These are phyloP conservation scores for Phainopepla nitens DNA, from an alignment of 2,113 vertebrate genomes.

Conservation along the genomic window DNA sequence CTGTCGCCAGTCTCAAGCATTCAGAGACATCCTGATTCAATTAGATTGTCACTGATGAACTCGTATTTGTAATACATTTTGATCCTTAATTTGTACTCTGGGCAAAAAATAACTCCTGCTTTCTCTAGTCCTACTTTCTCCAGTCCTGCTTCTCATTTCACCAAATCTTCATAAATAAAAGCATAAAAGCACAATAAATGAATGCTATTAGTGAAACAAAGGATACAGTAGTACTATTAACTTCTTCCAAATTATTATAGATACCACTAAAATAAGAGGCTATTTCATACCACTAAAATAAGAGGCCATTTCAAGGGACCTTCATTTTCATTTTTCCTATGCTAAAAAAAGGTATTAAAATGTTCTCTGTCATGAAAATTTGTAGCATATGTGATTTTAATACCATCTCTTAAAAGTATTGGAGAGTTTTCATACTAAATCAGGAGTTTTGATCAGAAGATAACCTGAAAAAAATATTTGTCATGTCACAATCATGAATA, in stretches of 20 bases:
- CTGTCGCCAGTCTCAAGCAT: neutral
- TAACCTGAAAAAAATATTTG: neutral
- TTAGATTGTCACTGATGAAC: neutral
- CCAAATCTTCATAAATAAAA: neutral
- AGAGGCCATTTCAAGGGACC: neutral
- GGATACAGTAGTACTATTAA: neutral
- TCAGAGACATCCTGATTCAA: neutral
- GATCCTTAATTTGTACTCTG: neutral
- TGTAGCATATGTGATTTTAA: neutral
- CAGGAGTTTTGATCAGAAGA: neutral
- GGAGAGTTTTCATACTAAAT: neutral
- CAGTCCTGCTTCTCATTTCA: neutral
- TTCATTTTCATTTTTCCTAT: neutral
- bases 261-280: too few species aligned
- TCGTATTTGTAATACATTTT: neutral
- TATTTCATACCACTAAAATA: neutral
- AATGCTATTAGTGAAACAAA: neutral
- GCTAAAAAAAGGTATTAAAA: neutral
- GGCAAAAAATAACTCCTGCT: neutral
- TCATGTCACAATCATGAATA: neutral
- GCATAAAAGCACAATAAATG: neutral
- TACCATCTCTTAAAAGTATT: neutral
- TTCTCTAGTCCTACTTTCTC: neutral
- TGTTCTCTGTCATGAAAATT: neutral
- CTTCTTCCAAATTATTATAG: neutral